Evolutionary conservation across 2,113 vertebrate species (phyloP), one percentile per base, ranked within the genome.

Genomic region (Madoqua kirkii): DNA sequence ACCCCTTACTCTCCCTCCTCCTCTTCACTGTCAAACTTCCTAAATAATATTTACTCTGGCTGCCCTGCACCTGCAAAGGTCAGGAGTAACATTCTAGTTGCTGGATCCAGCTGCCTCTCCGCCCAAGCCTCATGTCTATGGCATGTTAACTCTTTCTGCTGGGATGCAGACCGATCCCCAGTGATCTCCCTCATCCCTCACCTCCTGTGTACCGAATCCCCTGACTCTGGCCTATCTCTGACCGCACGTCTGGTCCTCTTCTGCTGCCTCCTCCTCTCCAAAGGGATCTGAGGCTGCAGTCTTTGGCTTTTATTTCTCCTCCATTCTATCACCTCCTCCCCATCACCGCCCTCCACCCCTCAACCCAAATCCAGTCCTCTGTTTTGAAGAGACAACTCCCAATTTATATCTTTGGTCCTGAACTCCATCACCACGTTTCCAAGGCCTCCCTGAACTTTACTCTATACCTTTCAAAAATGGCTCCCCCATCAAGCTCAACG

Each of bases 1-100:
- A 59, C 29, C 29, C 19, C 45, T 84, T 78, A n/a, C 25, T 55
- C 88, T 52, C 55, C 36, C 48, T 87, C 62, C 78, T 90, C 19
- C 54, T 71, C 57, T 84, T 82, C 45, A 55, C 45, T 29, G 71
- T 78, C 87, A 87, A 21, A 82, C 84, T 89, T 88, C 67, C 87
- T 87, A 33, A 82, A 59, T 17, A 57, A 67, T 76, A 67, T 83
- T 90, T 29, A 29, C 67, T 93, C 60, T 78, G 94, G 78, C 71
- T 62, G 55, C 45, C 67, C 45, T 14, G 11, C 29, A 40, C 94
- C 55, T 33, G 60, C 59, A 45, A 43, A 60, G 43, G 21, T 64
- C 89, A 36, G 15, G 50, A 33, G 55, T 11, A 3, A 83, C 4
- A 33, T 36, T 74, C 13, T 76, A 5, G 36, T 67, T 4, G 19